Base-by-base conservation (phyloP, 2,888 invertebrate genomes). In the Autographa pulchrina region DNA sequence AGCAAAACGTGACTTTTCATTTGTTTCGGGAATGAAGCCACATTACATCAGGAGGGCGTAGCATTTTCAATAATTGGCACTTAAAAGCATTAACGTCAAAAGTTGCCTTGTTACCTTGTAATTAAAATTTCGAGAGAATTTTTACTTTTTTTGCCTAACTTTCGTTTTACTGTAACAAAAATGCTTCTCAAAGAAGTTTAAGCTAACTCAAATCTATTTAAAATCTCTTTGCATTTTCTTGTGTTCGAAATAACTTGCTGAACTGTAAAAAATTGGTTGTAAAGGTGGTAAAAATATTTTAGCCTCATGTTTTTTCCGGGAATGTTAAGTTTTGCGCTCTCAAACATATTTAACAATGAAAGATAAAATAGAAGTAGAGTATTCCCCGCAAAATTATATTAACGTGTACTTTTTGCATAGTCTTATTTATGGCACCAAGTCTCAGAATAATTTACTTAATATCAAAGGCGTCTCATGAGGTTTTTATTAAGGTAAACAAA, bases 41-140 rank as follows among this genome's bases (percentile, higher is more conserved):
- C 66, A 64, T 69, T 60, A 71, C 56, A 69, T 54, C 43, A 63
- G 16, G 48, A 69, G 72, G 41, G 60, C 59, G 25, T 48, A 20
- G 64, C 66, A 38, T 74, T 81, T 74, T 77, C 75, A 83, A 85
- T 84, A 84, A 85, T 83, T 80, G 81, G 65, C 77, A 85, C 79
- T 85, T 81, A 79, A 75, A 82, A 72, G 52, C 81, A 75, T 77
- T 71, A 78, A 48, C 79, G 59, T 60, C 52, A 66, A 81, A 82
- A 84, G 81, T 84, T 81, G 72, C 77, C 79, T 78, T 74, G 78
- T 78, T 85, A 79, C 68, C 68, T 75, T 71, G 71, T 80, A 80
- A 84, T 85, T 80, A 79, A 82, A 81, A 84, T 74, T 78, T 76
- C 31, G 54, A 58, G 59, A 70, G 35, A 43, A 60, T 66, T 72